Base-by-base conservation (phyloP, 2,888 invertebrate genomes). In the Patella ulyssiponensis region DNA sequence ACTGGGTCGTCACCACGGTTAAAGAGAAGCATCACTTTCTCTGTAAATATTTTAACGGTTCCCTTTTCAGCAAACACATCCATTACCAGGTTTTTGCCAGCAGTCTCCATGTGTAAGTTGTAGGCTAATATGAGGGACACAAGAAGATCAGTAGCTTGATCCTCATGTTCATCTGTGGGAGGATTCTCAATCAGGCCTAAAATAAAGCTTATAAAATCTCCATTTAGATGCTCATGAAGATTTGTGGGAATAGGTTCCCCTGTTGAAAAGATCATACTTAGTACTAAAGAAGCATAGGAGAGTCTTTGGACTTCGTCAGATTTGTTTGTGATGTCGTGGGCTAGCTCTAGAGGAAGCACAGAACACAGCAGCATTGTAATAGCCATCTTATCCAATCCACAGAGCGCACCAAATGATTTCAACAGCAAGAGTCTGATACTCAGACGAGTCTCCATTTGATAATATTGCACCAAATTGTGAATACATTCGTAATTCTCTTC, bases 261-360 rank as follows among this genome's bases (percentile, higher is more conserved):
- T 94, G 96, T 96, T 76, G 96, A 97, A 91, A 98, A 95, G 73
- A 98, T 94, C 94, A 97, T 96, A 74, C 96, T 96, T 78, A 98
- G 92, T 84, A 98, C 94, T 80, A 96, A 93, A 1, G 96, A 95
- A 27, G 96, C 95, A 92, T 96, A 95, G 85, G 58, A 71, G 17
- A 27, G 44, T 15, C 52, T 33, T 58, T 71, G 69, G 77, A 72
- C 78, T 88, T 88, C 85, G 71, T 84, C 81, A 74, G 83, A 82
- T 80, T 88, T 88, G 70, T 83, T 85, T 79, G 86, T 89, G 78
- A 92, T 87, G 80, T 92, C 95, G 91, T 96, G 94, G 56, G 97
- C 97, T 81, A 98, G 93, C 93, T 98, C 98, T 88, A 97, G 94
- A 1, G 98, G 97, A 78, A 98, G 93, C 79, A 97, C 95, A 17